Evolutionary conservation across 1,140 invertebrate species (phyloP), one percentile per base, ranked within the genome.

Genomic region (Geopemphigus sp.): DNA sequence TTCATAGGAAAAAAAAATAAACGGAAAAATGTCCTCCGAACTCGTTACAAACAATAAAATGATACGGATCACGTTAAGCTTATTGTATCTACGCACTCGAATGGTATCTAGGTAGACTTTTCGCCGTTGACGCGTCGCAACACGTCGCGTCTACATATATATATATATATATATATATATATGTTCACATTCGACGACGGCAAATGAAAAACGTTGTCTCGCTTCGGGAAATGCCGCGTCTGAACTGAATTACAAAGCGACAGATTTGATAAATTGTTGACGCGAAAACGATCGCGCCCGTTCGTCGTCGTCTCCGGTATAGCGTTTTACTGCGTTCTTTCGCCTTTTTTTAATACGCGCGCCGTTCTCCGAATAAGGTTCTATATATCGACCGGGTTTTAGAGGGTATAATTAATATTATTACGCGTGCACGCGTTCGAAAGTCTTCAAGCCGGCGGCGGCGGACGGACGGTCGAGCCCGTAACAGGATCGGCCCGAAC

Each of bases 241-340:
- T 19, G n/a, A 45, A n/a, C 32, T 45, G 29, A 12, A 66, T 66
- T 66, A 66, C n/a, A 22, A 66, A 12, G 6, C 45, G 63, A 66
- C 63, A 66, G 32, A 66, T 66, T 66, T 66, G 63, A 66, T 45
- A 39, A 66, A 66, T 66, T 66, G 63, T 66, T 22, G 32, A 66
- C 45, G 45, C 63, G n/a, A 66, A 66, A 66, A 39, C 39, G 39
- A 66, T 66, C 63, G 22, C 45, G 29, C 32, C 12, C 19, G 63
- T 45, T 32, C 63, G 63, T 66, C 22, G 63, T 66, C n/a, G n/a
- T n/a, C n/a, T n/a, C 19, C 39, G 63, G 10, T 22, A 66, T 17
- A 66, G 45, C 22, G n/a, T 45, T 66, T n/a, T 14, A 45, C 19
- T 66, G 14, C 19, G n/a, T n/a, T n/a, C n/a, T n/a, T n/a, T n/a